Base-by-base conservation (phyloP, 1,140 invertebrate species). In the Neotoxoptera formosana region DNA sequence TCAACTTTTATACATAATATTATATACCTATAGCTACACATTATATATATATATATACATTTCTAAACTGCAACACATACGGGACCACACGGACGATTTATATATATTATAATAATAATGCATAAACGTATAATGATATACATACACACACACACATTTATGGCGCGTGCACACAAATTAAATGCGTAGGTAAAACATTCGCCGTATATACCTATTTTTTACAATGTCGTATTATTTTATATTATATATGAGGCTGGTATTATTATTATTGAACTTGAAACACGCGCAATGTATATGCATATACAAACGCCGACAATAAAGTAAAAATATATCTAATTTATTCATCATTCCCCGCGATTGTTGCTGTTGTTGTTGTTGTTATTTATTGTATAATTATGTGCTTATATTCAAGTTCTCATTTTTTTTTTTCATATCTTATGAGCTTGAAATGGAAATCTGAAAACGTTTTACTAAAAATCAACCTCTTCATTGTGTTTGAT, bases 291-390 rank as follows among this genome's bases (percentile, higher is more conserved):
- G 30, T 67, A 51, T 51, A 51, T 41, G 41, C n/a, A 48, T 51
- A 51, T 51, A 23, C 21, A 53, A 23, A 53, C 51, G 21, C 51
- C 51, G 51, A 53, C 51, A 7, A 53, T 23, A 53, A 20, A 76
- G 30, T 76, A 76, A 34, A n/a, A n/a, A n/a, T n/a, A n/a, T n/a
- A 76, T 76, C 14, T 76, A 76, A 76, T 76, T 76, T n/a, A 76
- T 76, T 76, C 60, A 7, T 76, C 17, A n/a, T n/a, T n/a, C n/a
- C n/a, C 30, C 6, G n/a, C 60, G 30, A 76, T n/a, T 76, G 30
- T n/a, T 76, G 60, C n/a, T 76, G n/a, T 76, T n/a, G 60, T n/a
- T 76, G 60, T 76, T 76, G n/a, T 76, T n/a, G 60, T 76, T 76
- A n/a, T 17, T n/a, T 76, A 76, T n/a, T 34, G 14, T 53, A 21